A percentile compares a stretch with the other conserved stretches of the same genome.
Conservation (phyloP, 2,113 vertebrate species). For the Vidua macroura region DNA sequence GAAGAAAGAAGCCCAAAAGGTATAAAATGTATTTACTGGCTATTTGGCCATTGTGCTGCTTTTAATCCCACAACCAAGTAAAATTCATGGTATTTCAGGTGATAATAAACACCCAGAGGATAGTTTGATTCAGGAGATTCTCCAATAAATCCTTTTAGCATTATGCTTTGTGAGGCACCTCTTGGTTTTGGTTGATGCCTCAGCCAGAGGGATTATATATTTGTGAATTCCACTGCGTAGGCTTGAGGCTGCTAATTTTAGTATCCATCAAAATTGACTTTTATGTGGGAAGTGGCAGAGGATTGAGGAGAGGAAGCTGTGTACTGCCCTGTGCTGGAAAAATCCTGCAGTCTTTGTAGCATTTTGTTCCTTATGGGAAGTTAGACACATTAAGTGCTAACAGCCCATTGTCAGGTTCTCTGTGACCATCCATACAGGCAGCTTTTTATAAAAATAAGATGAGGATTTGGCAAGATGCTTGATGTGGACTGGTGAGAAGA, state of each 20-base stretch:
- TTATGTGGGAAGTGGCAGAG: not conserved
- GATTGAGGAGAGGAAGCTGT: not conserved
- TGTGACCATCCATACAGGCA: not conserved
- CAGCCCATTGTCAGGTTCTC: not conserved
- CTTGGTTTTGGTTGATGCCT: not conserved
- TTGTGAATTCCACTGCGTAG: not conserved
- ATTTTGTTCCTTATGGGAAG: not conserved
- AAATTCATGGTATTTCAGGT: not conserved
- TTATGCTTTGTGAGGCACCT: fast-evolving
- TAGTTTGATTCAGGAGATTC: not conserved
- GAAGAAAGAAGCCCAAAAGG: conserved; percentile 90
- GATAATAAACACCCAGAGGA: not conserved
- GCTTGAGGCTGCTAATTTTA: not conserved
- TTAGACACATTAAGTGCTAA: not conserved
- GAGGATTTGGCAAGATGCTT: not conserved
- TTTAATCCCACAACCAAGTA: not conserved
- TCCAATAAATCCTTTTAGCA: not conserved
- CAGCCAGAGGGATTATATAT: not conserved
- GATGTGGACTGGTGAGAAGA: not conserved
- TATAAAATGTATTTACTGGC: conserved; percentile 32
- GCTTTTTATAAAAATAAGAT: not conserved
- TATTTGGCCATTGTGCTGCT: not conserved
- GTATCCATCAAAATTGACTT: not conserved
- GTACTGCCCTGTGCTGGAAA: not conserved
- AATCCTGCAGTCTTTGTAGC: not conserved